Conservation (phyloP, 2,113 vertebrate species). For the Engystomops pustulosus region DNA sequence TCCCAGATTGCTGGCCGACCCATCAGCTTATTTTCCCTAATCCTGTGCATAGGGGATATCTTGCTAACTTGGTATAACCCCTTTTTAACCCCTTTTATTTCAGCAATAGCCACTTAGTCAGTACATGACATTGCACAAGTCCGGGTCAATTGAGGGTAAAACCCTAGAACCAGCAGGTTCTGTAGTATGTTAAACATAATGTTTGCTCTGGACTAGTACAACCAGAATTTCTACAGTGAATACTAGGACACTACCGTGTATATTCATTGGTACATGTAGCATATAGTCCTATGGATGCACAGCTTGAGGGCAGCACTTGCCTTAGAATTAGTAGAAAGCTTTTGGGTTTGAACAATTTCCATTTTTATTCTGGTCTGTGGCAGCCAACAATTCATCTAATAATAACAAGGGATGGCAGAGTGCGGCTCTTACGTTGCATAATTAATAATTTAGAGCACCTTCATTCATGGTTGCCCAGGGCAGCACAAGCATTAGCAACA, state of each 20-base stretch:
- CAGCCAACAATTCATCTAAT: slow-evolving; percentile 11
- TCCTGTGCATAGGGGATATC: too few species aligned
- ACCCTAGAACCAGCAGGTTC: too few species aligned
- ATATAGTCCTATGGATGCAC: neutral
- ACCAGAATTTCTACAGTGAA: neutral
- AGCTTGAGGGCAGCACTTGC: slow-evolving; percentile 6
- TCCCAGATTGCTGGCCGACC: too few species aligned
- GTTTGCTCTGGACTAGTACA: too few species aligned
- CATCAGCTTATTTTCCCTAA: too few species aligned
- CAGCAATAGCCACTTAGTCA: too few species aligned
- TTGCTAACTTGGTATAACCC: too few species aligned
- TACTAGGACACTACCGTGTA: neutral
- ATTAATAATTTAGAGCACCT: slow-evolving; percentile 28
- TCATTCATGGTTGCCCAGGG: slow-evolving; percentile 22
- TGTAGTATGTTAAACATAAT: too few species aligned
- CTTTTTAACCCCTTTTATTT: too few species aligned
- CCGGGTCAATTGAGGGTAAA: too few species aligned
- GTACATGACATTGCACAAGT: too few species aligned
- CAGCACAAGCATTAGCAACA: neutral
- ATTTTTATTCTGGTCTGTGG: slow-evolving; percentile 20
- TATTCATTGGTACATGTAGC: neutral
- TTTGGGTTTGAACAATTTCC: slow-evolving; percentile 9
- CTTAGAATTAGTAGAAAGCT: slow-evolving; percentile 11
- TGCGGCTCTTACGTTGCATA: neutral
- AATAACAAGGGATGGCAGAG: neutral